These are phyloP conservation scores for Erpornis zantholeuca DNA, from an alignment of 2,113 vertebrate genomes.

Conservation along the genomic window DNA sequence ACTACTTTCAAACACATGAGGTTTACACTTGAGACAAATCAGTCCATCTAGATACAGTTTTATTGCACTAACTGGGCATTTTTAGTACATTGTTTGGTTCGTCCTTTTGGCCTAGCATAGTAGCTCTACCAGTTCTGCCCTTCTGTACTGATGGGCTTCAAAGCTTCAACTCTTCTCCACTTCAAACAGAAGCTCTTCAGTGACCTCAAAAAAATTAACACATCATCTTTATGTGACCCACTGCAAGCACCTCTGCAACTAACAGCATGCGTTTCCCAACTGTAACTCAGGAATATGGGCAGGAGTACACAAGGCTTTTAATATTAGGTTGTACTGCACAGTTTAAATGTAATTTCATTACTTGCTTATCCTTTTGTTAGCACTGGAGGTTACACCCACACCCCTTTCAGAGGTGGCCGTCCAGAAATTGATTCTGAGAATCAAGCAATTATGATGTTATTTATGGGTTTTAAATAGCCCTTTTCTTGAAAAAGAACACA, in stretches of 20 bases:
- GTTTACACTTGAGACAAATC: not conserved
- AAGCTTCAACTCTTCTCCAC: not conserved
- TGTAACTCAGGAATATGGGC: not conserved
- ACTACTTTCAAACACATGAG: not conserved
- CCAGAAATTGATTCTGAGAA: not conserved
- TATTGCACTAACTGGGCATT: not conserved
- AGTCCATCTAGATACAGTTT: not conserved
- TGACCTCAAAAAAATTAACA: not conserved
- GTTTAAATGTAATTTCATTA: not conserved
- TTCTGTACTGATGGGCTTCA: not conserved
- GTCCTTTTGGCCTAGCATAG: not conserved
- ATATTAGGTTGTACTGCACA: not conserved
- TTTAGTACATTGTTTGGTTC: not conserved
- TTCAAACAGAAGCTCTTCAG: not conserved
- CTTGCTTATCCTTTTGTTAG: not conserved
- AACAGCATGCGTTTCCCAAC: not conserved
- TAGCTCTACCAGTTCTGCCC: not conserved
- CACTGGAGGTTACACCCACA: not conserved
- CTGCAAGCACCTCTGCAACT: not conserved
- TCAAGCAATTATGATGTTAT: not conserved
- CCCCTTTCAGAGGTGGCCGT: rapidly evolving
- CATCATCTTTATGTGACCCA: not conserved
- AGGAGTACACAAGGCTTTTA: not conserved
- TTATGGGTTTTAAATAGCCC: not conserved
- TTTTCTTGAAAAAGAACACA: not conserved